Evolutionary conservation across 2,797 vertebrate species (phyloP), one percentile per base, ranked within the genome.

Genomic region (Lacerta viridis): DNA sequence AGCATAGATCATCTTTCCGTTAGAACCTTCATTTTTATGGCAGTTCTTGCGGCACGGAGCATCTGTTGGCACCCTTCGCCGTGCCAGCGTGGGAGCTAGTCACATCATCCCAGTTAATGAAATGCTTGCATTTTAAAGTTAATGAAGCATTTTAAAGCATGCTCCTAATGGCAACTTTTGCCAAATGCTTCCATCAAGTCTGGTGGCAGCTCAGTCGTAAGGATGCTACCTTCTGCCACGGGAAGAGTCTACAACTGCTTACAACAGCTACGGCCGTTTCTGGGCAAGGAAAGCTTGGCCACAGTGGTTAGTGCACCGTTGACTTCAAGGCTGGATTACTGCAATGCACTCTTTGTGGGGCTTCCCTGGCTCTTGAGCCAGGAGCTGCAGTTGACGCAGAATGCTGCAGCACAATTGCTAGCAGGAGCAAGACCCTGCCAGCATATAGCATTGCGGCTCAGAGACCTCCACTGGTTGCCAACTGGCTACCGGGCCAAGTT

Each of bases 71-170:
- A 0, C 46, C 27, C 1, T 18, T 20, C 80, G 68, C 55, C 72
- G 6, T 81, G 33, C 55, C 94, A 85, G 90, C 76, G 78, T 74
- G 88, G 43, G 55, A 92, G 68, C 9, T 41, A 18, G 6, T 74
- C 6, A 17, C 43, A 86, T 81, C 29, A 61, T 83, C 78, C 6
- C 3, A 71, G 46, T 85, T 93, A 85, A 83, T 69, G 66, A 6
- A 75, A 84, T 84, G 89, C 79, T 90, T 84, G 41, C 7, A 90
- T 7, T 59, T 90, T 83, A 90, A 91, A 46, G 69, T 43, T 69
- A 27, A 43, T 15, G 46, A n/a, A 25, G 10, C 66, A 66, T 66
- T 50, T 9, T 85, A 84, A 84, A 89, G 90, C 8, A 8, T 15
- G 33, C 0, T 75, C 29, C 66, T 55, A 78, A 41, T 8, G 66